Evolutionary conservation across 2,888 invertebrate genomes (phyloP).

Genomic region (Hyposoter didymator): DNA sequence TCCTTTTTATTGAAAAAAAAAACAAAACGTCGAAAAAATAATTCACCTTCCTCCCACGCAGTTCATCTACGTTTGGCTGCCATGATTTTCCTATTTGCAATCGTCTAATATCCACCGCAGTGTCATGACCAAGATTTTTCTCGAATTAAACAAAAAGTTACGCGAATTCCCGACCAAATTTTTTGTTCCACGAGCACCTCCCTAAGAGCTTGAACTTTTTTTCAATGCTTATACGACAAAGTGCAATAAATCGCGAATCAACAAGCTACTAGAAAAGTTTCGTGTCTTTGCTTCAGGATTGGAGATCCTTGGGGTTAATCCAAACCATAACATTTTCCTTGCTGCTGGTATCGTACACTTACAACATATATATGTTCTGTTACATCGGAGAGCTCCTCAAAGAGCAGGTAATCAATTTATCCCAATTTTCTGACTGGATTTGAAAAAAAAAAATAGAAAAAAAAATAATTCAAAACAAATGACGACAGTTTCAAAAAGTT

Average conservation of each 20-base stretch:
- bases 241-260: not conserved
- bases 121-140: not conserved
- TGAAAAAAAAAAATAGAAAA: conserved; percentile 5
- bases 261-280: not conserved
- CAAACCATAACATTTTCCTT: conserved; percentile 56
- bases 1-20: not conserved
- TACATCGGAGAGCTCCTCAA: conserved; percentile 67
- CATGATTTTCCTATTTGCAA: not conserved
- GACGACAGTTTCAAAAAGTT: conserved; percentile 70
- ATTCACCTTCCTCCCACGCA: not conserved
- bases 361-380: conserved; percentile 68
- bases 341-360: conserved; percentile 63
- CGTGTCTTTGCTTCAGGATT: conserved; percentile 47
- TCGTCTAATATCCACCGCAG: not conserved
- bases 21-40: not conserved
- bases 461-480: not conserved
- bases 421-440: not conserved
- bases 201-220: not conserved
- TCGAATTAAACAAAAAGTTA: not conserved
- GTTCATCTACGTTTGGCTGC: not conserved
- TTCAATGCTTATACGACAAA: no score
- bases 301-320: conserved; percentile 47
- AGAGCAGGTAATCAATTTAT: conserved; percentile 54
- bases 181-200: no score
- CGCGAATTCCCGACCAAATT: not conserved